Evolutionary conservation across 2,113 vertebrate species (phyloP).

Genomic region (Takifugu bimaculatus): DNA sequence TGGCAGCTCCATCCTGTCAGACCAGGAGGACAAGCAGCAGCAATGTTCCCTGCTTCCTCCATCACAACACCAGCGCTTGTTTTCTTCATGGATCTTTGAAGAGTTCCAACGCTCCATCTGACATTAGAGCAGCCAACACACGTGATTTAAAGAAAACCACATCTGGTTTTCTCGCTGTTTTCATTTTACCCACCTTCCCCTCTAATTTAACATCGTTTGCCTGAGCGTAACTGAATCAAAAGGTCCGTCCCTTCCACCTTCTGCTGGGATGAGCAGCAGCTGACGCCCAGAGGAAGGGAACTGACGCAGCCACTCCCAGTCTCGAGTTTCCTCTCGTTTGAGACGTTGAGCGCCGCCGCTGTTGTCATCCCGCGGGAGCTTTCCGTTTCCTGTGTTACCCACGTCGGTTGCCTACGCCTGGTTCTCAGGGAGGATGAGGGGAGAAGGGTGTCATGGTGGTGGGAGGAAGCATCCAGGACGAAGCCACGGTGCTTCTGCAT

Average conservation of each 20-base stretch:
- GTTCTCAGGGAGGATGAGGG: conserved; percentile 12
- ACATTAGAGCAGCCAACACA: no score
- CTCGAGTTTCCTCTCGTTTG: conserved; percentile 11
- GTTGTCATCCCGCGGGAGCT: conserved; percentile 42
- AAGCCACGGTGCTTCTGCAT: conserved; percentile 22
- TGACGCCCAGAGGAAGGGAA: conserved; percentile 14
- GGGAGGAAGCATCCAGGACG: conserved; percentile 46
- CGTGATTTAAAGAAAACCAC: no score
- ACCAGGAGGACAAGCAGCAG: no score
- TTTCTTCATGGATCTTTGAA: no score
- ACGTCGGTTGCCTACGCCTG: conserved; percentile 40
- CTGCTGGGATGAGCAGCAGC: conserved; percentile 12
- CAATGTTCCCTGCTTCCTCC: no score
- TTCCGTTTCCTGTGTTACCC: conserved; percentile 48
- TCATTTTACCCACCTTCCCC: conserved; percentile 7
- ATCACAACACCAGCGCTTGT: no score
- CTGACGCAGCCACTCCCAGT: conserved; percentile 20
- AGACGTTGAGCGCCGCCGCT: conserved; percentile 9
- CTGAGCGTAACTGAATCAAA: conserved; percentile 12
- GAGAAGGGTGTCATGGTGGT: conserved; percentile 28
- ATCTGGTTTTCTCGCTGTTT: no score
- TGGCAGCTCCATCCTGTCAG: no score
- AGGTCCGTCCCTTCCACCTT: conserved; percentile 4
- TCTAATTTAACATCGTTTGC: conserved; percentile 13
- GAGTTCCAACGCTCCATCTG: no score